Evolutionary conservation across 2,888 invertebrate genomes (phyloP).

Genomic region (Tromatobia lineatoria): DNA sequence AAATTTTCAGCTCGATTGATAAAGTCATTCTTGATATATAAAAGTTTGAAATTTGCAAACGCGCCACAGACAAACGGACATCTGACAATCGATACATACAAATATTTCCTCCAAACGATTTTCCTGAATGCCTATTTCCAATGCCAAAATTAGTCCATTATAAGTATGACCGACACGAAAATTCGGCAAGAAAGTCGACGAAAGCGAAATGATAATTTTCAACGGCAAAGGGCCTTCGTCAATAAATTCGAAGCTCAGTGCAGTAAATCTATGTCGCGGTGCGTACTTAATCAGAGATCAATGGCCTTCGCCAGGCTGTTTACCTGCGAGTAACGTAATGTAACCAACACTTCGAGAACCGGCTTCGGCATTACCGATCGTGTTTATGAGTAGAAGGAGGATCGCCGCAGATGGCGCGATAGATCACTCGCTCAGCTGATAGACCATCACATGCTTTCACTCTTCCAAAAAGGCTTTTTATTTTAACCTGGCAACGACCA

Average conservation of each 20-base stretch:
- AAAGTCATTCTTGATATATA: no score
- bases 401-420: slow-evolving; percentile 29
- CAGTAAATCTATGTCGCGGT: slow-evolving; percentile 32
- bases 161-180: no score
- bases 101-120: no score
- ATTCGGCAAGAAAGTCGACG: not conserved
- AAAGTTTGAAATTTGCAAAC: no score
- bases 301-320: slow-evolving; percentile 52
- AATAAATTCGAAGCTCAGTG: slow-evolving; percentile 13
- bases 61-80: no score
- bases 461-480: slow-evolving; percentile 14
- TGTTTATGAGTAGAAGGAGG: not conserved
- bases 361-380: slow-evolving; percentile 28
- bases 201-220: slow-evolving; percentile 12
- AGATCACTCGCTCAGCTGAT: slow-evolving; percentile 1
- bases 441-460: slow-evolving; percentile 26
- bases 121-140: no score
- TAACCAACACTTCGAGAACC: not conserved
- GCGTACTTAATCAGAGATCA: slow-evolving; percentile 57
- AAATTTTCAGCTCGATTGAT: no score
- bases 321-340: not conserved
- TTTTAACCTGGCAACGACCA: not conserved
- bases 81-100: no score
- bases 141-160: no score
- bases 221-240: slow-evolving; percentile 12